These are phyloP conservation scores for Scortum barcoo DNA, from an alignment of 2,113 vertebrate genomes.

Conservation along the genomic window DNA sequence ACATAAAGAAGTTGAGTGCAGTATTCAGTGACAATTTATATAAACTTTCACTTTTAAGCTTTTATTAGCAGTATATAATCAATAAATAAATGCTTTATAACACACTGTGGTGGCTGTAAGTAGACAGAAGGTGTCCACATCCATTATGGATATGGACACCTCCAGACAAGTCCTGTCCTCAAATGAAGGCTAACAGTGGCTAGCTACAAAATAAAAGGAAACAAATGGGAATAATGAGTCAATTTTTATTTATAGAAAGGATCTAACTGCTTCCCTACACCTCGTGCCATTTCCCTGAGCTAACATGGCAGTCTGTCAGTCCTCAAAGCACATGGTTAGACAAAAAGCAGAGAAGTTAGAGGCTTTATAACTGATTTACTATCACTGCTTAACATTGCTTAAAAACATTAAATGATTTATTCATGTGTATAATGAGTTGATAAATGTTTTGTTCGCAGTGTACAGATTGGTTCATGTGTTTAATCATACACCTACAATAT, in stretches of 20 bases:
- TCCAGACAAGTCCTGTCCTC: background rate
- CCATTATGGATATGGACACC: too few relatives aligned
- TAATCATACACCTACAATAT: background rate
- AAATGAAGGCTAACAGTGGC: background rate
- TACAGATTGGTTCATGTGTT: background rate
- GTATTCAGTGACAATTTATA: background rate
- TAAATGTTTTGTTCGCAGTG: background rate
- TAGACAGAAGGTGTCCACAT: too few relatives aligned
- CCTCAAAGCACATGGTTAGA: background rate
- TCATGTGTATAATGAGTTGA: background rate
- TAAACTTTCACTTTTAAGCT: too few relatives aligned
- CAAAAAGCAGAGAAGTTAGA: background rate
- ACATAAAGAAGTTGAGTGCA: background rate
- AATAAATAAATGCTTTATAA: too few relatives aligned
- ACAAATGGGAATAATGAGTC: background rate
- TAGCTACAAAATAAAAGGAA: background rate
- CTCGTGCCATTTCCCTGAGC: background rate
- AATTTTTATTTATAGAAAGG: too few relatives aligned
- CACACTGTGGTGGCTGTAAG: too few relatives aligned
- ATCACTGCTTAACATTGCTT: background rate
- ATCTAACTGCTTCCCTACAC: background rate
- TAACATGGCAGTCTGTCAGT: background rate
- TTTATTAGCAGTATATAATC: too few relatives aligned
- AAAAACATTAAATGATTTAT: background rate
- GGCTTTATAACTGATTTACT: background rate